Base-by-base conservation (phyloP, 1,140 invertebrate genomes). In the Vanessa tameamea region DNA sequence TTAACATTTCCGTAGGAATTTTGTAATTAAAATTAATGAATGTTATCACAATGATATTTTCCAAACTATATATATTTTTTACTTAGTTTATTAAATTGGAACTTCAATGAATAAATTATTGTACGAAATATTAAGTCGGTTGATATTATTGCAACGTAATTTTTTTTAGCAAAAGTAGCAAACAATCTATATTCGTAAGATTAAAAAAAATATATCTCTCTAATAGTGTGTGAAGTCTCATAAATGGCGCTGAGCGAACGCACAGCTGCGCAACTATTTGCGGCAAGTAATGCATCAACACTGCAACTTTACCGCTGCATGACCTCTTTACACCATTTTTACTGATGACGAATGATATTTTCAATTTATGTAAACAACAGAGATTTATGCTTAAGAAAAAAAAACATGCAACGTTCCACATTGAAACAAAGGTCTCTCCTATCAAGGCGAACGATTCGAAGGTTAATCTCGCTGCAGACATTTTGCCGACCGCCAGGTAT, bases 231-330 rank as follows among this genome's bases (percentile, higher is more conserved):
- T 43, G 57, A 37, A 61, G 15, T 13, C 51, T 55, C 14, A 51
- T 55, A 16, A 26, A 63, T 37, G 68, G 68, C 57, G 68, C 57
- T 20, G 48, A 82, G 77, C 78, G 81, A 78, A 68, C 72, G 57
- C 72, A 73, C 80, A 83, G 83, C 80, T 81, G 82, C 72, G 78
- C 78, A 82, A 78, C 75, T 85, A 83, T 85, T 84, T 83, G 79
- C 77, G 81, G 81, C 80, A 47, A 59, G 53, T 57, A 63, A 70
- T 70, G 68, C 68, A 70, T 70, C 68, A 47, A 50, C 68, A 63
- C 43, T 59, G 67, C 67, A 69, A 69, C 59, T 16, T 59, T 70
- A 53, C 74, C 74, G 74, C 66, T 76, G 73, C 57, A 47, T 63
- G 78, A n/a, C 65, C 78, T 63, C 59, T 69, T 79, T 79, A 71